These are phyloP conservation scores for Corythornis madagascariensis DNA, from an alignment of 2,113 vertebrate species.

Conservation along the genomic window DNA sequence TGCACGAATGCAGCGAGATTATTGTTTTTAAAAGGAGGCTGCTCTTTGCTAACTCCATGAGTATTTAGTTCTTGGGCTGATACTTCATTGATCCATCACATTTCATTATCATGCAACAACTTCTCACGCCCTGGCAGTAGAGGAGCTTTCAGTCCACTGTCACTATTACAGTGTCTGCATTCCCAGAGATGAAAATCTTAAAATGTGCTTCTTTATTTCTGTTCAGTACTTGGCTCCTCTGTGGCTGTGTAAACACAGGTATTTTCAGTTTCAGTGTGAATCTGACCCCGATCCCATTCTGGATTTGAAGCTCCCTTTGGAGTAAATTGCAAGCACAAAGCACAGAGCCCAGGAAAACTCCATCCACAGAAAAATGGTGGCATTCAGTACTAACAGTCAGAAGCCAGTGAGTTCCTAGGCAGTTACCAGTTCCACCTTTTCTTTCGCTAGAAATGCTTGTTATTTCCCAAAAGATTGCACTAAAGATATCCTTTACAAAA, in stretches of 20 bases:
- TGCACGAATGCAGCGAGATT: background rate
- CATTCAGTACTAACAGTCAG: background rate
- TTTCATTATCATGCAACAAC: background rate
- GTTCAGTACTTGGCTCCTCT: background rate
- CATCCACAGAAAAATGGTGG: background rate
- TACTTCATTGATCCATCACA: background rate
- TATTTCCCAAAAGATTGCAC: slow-evolving; percentile 44
- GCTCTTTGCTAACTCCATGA: background rate
- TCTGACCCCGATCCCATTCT: background rate
- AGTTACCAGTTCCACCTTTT: slow-evolving; percentile 27
- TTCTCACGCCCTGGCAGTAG: background rate
- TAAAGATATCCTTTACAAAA: slow-evolving; percentile 36
- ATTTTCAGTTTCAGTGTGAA: background rate
- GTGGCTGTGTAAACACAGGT: background rate
- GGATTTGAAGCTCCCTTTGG: background rate
- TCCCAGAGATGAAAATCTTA: background rate
- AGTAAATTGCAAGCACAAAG: background rate
- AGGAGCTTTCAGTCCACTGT: background rate
- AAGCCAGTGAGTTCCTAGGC: slow-evolving; percentile 24
- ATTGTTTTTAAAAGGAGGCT: background rate
- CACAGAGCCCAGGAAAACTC: background rate
- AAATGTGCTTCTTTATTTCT: background rate
- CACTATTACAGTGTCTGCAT: background rate
- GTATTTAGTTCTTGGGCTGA: background rate
- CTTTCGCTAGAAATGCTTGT: slow-evolving; percentile 26